phyloP scores from a whole-genome alignment of 1,140 invertebrate genomes.

The Drosophila pruinosa region DNA sequence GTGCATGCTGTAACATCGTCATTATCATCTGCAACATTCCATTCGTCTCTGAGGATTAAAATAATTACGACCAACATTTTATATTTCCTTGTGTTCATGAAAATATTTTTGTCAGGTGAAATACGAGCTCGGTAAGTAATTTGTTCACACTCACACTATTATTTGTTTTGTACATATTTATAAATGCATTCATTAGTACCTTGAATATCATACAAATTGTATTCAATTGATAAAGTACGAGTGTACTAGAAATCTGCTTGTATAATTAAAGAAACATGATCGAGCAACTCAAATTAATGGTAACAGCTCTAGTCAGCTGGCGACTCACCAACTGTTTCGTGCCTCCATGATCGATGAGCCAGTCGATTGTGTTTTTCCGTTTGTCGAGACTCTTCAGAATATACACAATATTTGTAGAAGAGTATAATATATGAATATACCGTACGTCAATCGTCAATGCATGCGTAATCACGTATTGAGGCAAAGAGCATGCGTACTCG shows the following conservation, averaged over 20 bases:
- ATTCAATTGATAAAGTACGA: background rate
- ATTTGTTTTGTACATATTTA: too few relatives aligned
- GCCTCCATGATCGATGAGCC: background rate
- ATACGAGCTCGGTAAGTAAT: too few relatives aligned
- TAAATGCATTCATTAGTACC: too few relatives aligned
- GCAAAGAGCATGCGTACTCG: background rate
- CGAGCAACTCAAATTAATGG: background rate
- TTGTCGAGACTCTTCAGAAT: background rate
- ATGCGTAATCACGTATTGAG: background rate
- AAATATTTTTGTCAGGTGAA: too few relatives aligned
- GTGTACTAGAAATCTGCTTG: background rate
- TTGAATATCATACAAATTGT: too few relatives aligned
- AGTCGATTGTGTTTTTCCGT: background rate
- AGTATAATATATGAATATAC: background rate
- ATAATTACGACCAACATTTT: too few relatives aligned
- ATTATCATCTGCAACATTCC: too few relatives aligned
- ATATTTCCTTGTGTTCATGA: too few relatives aligned
- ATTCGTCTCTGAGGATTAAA: too few relatives aligned
- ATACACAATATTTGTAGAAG: background rate
- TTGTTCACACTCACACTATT: too few relatives aligned
- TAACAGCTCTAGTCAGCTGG: background rate
- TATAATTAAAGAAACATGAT: background rate
- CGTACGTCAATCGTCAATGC: background rate
- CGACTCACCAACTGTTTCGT: too few relatives aligned
- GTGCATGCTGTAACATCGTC: too few relatives aligned